Evolutionary conservation across 2,113 vertebrate genomes (phyloP), one percentile per base, ranked within the genome.

Genomic region (Cyprinodon tularosa): DNA sequence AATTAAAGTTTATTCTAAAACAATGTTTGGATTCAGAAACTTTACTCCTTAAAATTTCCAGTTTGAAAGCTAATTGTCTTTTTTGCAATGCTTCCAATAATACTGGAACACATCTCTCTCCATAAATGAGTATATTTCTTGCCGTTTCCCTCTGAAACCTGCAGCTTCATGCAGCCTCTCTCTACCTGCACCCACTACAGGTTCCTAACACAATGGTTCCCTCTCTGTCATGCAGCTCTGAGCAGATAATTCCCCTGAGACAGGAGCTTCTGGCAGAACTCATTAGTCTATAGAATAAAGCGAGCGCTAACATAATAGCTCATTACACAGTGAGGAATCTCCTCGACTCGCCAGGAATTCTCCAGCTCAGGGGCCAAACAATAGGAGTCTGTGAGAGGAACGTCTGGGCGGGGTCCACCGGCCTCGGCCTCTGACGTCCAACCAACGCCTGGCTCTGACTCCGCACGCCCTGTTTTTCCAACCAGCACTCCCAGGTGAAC

Each of bases 301-400:
- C 68, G 17, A 75, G 82, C 71, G 20, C 77, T 45, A 86, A 92
- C 84, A 94, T 92, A 94, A 93, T 92, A 71, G 86, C 77, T 72
- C 90, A 91, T 92, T 92, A 85, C 86, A 76, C 40, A 20, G 69
- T 45, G 2, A 91, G 92, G 90, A 93, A 93, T 93, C 92, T 93
- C 91, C 82, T 82, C 66, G 10, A 82, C 89, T 83, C 73, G 0
- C 81, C 84, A 90, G 90, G 90, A 93, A 93, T 93, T 89, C 86
- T 89, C 7, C 53, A 74, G 89, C 61, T 40, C 80, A 36, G 60
- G 42, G 76, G 76, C 47, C 60, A 1, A 92, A 95, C 93, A 94
- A 93, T 93, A 83, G 91, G 60, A 76, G 62, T 70, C 8, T 71
- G 59, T 37, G 76, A 39, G 17, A 74, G 83, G 81, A 82, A 80